Conservation (phyloP, 2,113 vertebrate genomes). For the Actenoides lindsayi region DNA sequence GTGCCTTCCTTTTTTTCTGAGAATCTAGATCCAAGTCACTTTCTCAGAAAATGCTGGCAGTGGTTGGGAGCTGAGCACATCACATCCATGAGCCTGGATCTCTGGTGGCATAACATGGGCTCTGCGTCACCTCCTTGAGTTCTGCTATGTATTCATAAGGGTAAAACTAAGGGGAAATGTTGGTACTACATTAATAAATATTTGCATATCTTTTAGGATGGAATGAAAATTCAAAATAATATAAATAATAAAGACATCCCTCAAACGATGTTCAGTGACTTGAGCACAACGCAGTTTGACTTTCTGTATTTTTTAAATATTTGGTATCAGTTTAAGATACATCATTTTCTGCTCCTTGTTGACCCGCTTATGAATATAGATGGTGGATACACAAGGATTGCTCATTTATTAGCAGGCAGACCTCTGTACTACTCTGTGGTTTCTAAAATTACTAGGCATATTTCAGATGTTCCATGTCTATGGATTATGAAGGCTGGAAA, state of each 20-base stretch:
- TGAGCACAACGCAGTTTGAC: background rate
- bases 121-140: background rate
- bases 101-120: background rate
- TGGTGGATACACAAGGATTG: background rate
- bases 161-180: background rate
- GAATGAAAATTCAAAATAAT: background rate
- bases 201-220: background rate
- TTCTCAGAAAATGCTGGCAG: background rate
- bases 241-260: background rate
- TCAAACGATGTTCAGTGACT: background rate
- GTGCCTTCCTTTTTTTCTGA: background rate
- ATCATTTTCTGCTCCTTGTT: background rate
- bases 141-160: background rate
- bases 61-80: background rate
- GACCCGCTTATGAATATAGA: background rate
- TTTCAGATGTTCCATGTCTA: background rate
- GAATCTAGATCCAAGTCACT: background rate
- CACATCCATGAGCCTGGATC: no score
- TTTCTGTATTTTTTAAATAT: background rate
- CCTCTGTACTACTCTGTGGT: background rate
- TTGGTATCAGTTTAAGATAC: background rate
- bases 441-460: background rate
- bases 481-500: background rate
- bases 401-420: background rate
- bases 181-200: background rate